Conservation (phyloP, 2,888 invertebrate species). For the Rhagium mordax region DNA sequence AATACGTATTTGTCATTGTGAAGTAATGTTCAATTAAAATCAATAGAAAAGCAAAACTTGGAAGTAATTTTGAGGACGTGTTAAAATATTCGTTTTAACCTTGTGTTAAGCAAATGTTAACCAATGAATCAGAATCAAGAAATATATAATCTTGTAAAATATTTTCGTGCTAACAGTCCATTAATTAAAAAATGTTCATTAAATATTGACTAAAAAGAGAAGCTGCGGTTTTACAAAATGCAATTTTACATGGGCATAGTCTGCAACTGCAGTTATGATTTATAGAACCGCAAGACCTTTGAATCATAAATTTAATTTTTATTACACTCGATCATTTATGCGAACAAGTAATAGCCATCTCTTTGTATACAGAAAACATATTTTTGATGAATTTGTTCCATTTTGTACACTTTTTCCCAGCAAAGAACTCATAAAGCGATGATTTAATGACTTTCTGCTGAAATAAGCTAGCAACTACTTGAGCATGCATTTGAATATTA, state of each 20-base stretch:
- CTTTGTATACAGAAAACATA: not conserved
- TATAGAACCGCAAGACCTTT: slow-evolving; percentile 33
- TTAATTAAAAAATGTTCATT: slow-evolving; percentile 27
- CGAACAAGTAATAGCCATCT: not conserved
- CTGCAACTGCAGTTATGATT: slow-evolving; percentile 27
- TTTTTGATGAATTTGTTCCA: slow-evolving; percentile 3
- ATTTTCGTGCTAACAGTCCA: slow-evolving; percentile 23
- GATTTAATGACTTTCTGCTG: not conserved
- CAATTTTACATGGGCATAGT: slow-evolving; percentile 25
- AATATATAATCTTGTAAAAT: not conserved
- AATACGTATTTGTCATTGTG: no score
- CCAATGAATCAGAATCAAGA: slow-evolving; percentile 1
- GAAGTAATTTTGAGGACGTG: not conserved
- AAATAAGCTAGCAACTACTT: not conserved
- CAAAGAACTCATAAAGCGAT: not conserved
- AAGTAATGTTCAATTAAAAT: no score
- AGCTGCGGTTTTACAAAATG: slow-evolving; percentile 10
- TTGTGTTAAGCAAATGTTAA: not conserved
- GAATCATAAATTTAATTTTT: slow-evolving; percentile 36
- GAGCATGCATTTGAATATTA: not conserved
- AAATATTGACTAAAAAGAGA: not conserved
- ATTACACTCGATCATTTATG: slow-evolving; percentile 29
- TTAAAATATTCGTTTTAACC: not conserved
- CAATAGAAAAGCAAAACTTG: no score
- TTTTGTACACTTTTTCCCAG: not conserved